These are phyloP conservation scores for Sipha maydis DNA, from an alignment of 2,888 invertebrate genomes.

Conservation along the genomic window DNA sequence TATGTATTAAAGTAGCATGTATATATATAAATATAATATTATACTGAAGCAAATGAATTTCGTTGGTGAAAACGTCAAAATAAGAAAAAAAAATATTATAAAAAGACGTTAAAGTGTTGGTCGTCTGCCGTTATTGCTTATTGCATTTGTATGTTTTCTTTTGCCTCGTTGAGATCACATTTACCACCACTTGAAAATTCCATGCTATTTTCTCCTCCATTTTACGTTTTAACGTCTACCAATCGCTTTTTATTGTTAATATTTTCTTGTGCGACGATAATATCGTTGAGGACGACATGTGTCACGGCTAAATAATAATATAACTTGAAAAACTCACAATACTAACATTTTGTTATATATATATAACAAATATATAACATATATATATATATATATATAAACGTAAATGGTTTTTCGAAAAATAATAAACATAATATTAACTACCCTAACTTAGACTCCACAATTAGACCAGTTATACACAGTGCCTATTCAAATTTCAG, in stretches of 20 bases:
- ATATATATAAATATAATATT: too few relatives aligned
- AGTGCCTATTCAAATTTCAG: too few relatives aligned
- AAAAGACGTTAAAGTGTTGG: not conserved
- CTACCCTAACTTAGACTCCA: too few relatives aligned
- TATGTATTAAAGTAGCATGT: not conserved
- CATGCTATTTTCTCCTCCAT: not conserved
- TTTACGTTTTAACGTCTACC: not conserved
- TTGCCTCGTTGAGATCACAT: not conserved
- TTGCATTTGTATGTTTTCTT: not conserved
- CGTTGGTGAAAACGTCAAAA: slow-evolving; percentile 20
- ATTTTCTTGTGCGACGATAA: not conserved
- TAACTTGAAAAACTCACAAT: too few relatives aligned
- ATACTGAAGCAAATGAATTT: slow-evolving; percentile 10
- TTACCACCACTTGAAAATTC: not conserved
- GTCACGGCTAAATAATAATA: too few relatives aligned
- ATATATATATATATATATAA: too few relatives aligned
- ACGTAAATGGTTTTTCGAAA: too few relatives aligned
- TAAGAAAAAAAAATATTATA: slow-evolving; percentile 4
- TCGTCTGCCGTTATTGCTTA: not conserved
- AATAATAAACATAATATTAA: too few relatives aligned
- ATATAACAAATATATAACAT: too few relatives aligned
- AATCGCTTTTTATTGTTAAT: not conserved
- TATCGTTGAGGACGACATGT: not conserved
- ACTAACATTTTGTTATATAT: too few relatives aligned
- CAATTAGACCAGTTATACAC: too few relatives aligned